Evolutionary conservation across 2,113 vertebrate species (phyloP).

Genomic region (Urocitellus parryii): DNA sequence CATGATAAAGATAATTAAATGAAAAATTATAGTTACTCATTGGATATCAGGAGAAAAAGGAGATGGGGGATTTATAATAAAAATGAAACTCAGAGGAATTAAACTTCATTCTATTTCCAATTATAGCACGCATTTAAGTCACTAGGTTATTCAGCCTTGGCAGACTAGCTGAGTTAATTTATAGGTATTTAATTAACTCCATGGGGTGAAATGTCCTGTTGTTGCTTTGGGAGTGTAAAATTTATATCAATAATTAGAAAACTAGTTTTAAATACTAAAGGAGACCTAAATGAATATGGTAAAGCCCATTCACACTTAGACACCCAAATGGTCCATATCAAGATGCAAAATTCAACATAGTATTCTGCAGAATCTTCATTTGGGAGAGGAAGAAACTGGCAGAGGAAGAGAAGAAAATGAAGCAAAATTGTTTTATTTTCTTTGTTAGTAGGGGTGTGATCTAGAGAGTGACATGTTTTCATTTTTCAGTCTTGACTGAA

Average conservation of each 20-base stretch:
- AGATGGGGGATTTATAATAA: slow-evolving; percentile 69
- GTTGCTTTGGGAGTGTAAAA: slow-evolving; percentile 63
- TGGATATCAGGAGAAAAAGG: slow-evolving; percentile 62
- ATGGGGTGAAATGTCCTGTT: slow-evolving; percentile 46
- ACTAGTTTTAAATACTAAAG: slow-evolving; percentile 52
- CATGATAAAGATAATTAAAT: slow-evolving; percentile 81
- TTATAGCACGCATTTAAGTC: slow-evolving; percentile 62
- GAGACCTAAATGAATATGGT: background rate
- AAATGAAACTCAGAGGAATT: slow-evolving; percentile 67
- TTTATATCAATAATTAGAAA: slow-evolving; percentile 70
- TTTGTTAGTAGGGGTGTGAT: background rate
- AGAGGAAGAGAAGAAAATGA: background rate
- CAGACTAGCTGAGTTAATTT: slow-evolving; percentile 57
- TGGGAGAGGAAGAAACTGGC: background rate
- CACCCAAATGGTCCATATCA: background rate
- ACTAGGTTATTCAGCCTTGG: slow-evolving; percentile 9
- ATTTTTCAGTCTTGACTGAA: background rate
- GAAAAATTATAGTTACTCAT: slow-evolving; percentile 66
- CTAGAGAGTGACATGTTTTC: background rate
- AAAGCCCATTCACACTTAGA: slow-evolving; percentile 8
- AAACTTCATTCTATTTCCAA: slow-evolving; percentile 65
- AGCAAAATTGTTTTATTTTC: background rate
- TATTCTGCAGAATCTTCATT: background rate
- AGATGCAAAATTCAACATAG: background rate
- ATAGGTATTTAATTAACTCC: slow-evolving; percentile 74